Evolutionary conservation across 2,797 vertebrate species (phyloP).

Genomic region (Typhlichthys subterraneus): DNA sequence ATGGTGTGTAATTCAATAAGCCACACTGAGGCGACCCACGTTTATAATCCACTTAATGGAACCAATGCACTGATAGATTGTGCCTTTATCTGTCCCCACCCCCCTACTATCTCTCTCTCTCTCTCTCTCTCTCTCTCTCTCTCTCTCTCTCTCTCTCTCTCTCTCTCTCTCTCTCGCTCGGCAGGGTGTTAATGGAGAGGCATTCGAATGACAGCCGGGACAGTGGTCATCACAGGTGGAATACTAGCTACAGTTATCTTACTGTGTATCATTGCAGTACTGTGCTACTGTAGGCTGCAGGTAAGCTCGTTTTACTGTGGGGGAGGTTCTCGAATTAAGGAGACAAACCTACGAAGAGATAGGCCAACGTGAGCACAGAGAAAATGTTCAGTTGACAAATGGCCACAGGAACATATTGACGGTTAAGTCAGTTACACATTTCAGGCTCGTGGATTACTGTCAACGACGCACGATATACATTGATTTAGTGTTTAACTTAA

Average conservation of each 20-base stretch:
- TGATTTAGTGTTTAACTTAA: no score
- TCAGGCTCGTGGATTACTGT: no score
- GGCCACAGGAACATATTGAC: no score
- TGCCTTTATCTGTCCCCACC: constrained; percentile 31
- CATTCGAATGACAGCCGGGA: constrained; percentile 99
- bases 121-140: constrained; percentile 2
- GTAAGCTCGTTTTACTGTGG: constrained; percentile 65
- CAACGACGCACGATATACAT: no score
- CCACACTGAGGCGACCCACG: constrained; percentile 55
- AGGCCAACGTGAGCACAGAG: no score
- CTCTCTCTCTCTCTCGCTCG: constrained; percentile 28
- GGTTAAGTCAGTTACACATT: no score
- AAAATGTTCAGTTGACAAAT: no score
- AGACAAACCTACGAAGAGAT: background rate
- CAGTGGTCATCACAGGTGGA: constrained; percentile 99
- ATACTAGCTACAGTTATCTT: constrained; percentile 98
- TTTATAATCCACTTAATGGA: constrained; percentile 74
- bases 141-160: background rate
- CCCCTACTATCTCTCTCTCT: background rate
- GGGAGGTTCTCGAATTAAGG: background rate
- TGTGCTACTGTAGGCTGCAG: constrained; percentile 98
- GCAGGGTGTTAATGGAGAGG: constrained; percentile 90
- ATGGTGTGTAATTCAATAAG: constrained; percentile 70
- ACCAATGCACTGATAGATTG: constrained; percentile 58
- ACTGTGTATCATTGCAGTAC: constrained; percentile 95